Evolutionary conservation across 2,888 invertebrate species (phyloP).

Genomic region (Zelleria hepariella): DNA sequence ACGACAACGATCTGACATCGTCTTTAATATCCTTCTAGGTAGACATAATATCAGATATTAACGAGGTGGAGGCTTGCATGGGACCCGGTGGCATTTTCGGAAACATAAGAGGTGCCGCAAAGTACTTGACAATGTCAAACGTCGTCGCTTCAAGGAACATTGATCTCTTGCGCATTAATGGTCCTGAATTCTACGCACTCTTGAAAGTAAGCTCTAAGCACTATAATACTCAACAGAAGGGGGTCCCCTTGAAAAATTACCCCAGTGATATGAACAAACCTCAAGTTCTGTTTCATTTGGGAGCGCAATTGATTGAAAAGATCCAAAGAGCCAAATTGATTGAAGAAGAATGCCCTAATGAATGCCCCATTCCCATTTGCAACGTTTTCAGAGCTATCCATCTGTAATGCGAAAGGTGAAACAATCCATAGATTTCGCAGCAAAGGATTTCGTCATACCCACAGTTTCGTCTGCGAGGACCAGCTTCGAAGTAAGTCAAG

Average conservation of each 20-base stretch:
- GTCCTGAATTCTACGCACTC: conserved; percentile 56
- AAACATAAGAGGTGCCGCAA: conserved; percentile 53
- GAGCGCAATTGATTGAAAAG: no score
- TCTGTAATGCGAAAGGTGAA: conserved; percentile 54
- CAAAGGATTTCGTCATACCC: conserved; percentile 61
- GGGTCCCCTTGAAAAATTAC: no score
- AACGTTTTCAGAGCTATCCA: conserved; percentile 54
- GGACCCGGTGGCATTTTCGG: conserved; percentile 66
- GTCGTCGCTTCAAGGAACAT: conserved; percentile 61
- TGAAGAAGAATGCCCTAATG: no score
- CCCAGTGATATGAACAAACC: no score
- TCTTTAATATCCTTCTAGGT: conserved; percentile 29
- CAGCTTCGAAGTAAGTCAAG: conserved; percentile 32
- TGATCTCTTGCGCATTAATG: conserved; percentile 57
- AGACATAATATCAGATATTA: conserved; percentile 48
- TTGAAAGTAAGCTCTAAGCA: conserved; percentile 60
- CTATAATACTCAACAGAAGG: no score
- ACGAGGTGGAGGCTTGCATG: conserved; percentile 64
- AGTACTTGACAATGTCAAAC: conserved; percentile 54
- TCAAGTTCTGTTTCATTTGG: no score
- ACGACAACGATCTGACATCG: not conserved
- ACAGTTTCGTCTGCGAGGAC: conserved; percentile 36
- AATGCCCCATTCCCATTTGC: not conserved
- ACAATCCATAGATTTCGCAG: conserved; percentile 42
- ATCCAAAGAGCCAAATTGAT: no score